Evolutionary conservation across 2,888 invertebrate genomes (phyloP), one percentile per base, ranked within the genome.

Genomic region (Phalera bucephala): DNA sequence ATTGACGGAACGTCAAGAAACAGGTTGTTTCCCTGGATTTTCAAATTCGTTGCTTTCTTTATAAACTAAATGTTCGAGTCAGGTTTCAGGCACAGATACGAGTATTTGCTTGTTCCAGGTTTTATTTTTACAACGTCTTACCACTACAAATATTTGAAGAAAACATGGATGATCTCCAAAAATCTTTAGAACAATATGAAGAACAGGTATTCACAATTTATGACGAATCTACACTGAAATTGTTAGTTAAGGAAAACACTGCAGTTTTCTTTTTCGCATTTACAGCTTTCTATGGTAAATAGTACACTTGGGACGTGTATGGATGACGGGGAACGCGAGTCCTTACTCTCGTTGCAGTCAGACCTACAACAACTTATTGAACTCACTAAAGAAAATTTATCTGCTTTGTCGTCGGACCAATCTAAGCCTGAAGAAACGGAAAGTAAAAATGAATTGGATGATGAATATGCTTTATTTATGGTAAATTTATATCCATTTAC

Each of bases 381-480:
- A n/a, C 78, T 95, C 22, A 95, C 95, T 0, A 85, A 90, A 62
- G 93, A 94, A 66, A 92, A 91, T 52, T 64, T 92, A 35, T 77
- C 84, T 39, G 67, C 80, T 28, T 43, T 82, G 14, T 33, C 22
- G 26, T 23, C 33, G 25, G 31, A 30, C 32, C 33, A 52, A 36
- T 26, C 34, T 19, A 14, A 29, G 7, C n/a, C 35, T 33, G 40
- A 48, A 27, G 44, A 40, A 37, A 35, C 50, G 46, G 63, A 66
- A 36, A 45, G 44, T 28, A 63, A 64, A 33, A 58, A 59, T 42
- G 73, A 74, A 45, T 53, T 86, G 34, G 88, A 88, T 66, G 76
- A 82, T 65, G 94, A 94, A 80, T 94, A 93, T 87, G 92, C 92
- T 29, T 76, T 93, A 47, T 94, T 94, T 66, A 93, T 94, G 93